Base-by-base conservation (phyloP, 2,797 vertebrate genomes). In the Megalops cyprinoides region DNA sequence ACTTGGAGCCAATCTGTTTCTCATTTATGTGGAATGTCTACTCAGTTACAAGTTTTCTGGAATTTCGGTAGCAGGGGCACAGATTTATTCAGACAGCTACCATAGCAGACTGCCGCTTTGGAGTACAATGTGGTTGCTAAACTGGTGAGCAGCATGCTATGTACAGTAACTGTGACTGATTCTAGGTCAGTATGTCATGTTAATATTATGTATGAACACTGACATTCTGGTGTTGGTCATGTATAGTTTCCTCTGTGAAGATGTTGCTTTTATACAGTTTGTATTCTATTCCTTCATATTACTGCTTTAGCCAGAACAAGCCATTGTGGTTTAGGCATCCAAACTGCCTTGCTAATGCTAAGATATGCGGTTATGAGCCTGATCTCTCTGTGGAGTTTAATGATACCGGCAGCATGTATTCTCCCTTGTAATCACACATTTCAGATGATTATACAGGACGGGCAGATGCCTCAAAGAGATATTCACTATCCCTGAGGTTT, bases 1-100 rank as follows among this genome's bases (percentile, higher is more conserved):
- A 15, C 37, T 18, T 77, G 73, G 80, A 82, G 74, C 53, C 51
- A 89, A 81, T 75, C 60, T 77, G 81, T 88, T 90, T 80, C 84
- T 85, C 34, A 76, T 85, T 81, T 58, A 77, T 60, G 76, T 56
- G 79, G 82, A 80, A 85, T 20, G 71, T 85, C 86, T 79, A 34
- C 12, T 82, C 62, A 42, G 77, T 84, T 88, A 73, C 76, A 81
- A 23, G 74, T 69, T 51, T 85, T 56, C 83, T 85, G 90, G 92
- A 92, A 91, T 93, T 92, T 91, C 82, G 92, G 91, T 89, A 76
- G 82, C 78, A 75, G 81, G 84, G 69, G 79, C 62, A 56, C 77
- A 75, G 44, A 65, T 69, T 46, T 76, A 76, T 55, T 76, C 48
- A 37, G 8, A 37, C 20, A 18, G 20, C 46, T 67, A 28, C 12